Conservation (phyloP, 2,888 invertebrate genomes). For the Bunonema sp. region DNA sequence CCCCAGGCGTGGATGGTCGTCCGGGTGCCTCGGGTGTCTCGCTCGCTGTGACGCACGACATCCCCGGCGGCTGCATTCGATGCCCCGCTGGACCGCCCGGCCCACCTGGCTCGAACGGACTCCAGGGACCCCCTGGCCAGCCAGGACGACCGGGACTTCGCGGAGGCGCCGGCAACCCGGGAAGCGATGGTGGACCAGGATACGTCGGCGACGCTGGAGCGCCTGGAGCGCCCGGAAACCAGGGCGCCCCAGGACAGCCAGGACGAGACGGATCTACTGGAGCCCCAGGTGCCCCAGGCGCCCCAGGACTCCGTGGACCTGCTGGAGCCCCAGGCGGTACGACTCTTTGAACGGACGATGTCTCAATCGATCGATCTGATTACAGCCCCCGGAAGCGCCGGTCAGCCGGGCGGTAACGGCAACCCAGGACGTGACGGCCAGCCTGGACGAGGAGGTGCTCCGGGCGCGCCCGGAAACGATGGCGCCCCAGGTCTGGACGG, state of each 20-base stretch:
- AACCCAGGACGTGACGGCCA: slow-evolving; percentile 15
- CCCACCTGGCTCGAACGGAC: slow-evolving; percentile 12
- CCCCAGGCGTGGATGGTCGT: slow-evolving; percentile 14
- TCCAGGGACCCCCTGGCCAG: slow-evolving; percentile 13
- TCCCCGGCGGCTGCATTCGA: slow-evolving; percentile 22
- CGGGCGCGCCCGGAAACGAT: slow-evolving; percentile 16
- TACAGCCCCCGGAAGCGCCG: too few species aligned
- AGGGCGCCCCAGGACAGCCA: slow-evolving; percentile 18
- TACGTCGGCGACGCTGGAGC: slow-evolving; percentile 16
- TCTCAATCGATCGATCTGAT: too few species aligned
- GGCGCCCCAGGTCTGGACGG: slow-evolving; percentile 18
- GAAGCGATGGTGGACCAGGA: slow-evolving; percentile 12
- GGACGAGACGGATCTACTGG: slow-evolving; percentile 18
- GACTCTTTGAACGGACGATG: too few species aligned
- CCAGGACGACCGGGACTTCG: slow-evolving; percentile 12
- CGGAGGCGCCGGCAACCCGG: slow-evolving; percentile 14
- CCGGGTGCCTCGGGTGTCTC: slow-evolving; percentile 19
- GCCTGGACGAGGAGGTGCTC: slow-evolving; percentile 12
- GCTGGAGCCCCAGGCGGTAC: slow-evolving; percentile 14
- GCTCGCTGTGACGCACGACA: slow-evolving; percentile 15
- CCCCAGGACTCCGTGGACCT: slow-evolving; percentile 19
- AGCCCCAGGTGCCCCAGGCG: slow-evolving; percentile 21
- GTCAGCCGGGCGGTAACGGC: too few species aligned
- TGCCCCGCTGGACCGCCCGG: slow-evolving; percentile 20
- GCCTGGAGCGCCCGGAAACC: slow-evolving; percentile 16